phyloP scores from a whole-genome alignment of 2,113 vertebrate species.

The Cisticola juncidis region DNA sequence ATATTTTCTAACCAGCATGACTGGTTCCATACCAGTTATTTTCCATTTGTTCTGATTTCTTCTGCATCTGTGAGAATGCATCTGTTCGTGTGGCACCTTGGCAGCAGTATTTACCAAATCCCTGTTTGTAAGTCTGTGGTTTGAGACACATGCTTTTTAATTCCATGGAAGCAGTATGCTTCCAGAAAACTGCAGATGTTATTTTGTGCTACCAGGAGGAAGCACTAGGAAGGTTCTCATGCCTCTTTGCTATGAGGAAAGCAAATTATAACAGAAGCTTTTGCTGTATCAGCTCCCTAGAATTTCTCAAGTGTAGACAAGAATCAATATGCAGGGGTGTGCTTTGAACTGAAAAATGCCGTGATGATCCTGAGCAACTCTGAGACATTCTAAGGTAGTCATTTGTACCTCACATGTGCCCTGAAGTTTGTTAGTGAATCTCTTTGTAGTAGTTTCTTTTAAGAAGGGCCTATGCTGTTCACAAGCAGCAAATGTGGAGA shows the following conservation, averaged over 20 bases:
- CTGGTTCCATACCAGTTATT: neutral
- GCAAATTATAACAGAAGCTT: neutral
- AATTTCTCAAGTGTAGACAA: neutral
- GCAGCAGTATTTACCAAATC: neutral
- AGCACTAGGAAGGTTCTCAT: neutral
- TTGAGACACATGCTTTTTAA: neutral
- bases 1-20: neutral
- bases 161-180: neutral
- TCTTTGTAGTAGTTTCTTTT: neutral
- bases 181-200: neutral
- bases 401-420: fast-evolving
- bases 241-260: neutral
- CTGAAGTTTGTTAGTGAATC: neutral
- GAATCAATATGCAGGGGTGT: neutral
- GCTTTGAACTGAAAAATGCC: neutral
- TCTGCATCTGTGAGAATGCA: neutral
- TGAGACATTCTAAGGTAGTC: neutral
- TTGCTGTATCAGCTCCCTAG: neutral
- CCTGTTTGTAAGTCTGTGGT: neutral
- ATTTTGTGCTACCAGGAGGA: neutral
- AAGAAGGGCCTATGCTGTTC: neutral
- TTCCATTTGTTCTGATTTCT: neutral
- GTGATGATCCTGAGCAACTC: neutral
- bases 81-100: neutral
- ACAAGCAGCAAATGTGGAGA: neutral